Evolutionary conservation across 2,113 vertebrate species (phyloP).

Genomic region (Oxyruncus cristatus): DNA sequence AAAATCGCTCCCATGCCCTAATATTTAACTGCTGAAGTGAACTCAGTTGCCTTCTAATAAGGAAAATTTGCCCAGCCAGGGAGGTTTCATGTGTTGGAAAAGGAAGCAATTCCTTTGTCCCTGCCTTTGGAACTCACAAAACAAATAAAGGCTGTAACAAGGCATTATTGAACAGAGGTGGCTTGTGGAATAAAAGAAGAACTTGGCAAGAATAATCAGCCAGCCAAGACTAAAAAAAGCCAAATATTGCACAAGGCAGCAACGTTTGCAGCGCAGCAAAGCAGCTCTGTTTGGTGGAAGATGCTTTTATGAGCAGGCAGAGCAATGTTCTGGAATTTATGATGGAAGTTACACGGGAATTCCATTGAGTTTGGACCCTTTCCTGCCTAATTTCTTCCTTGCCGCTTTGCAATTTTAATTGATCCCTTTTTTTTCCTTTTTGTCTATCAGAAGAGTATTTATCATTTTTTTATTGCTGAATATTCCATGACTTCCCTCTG

Average conservation of each 20-base stretch:
- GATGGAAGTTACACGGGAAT: too few relatives aligned
- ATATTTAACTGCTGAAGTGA: background rate
- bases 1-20: background rate
- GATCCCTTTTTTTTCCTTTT: background rate
- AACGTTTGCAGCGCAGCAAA: too few relatives aligned
- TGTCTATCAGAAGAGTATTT: background rate
- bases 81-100: background rate
- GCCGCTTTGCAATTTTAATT: too few relatives aligned
- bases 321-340: too few relatives aligned
- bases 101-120: background rate
- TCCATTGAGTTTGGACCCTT: too few relatives aligned
- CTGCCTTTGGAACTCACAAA: background rate
- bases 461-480: background rate
- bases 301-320: too few relatives aligned
- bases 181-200: background rate
- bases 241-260: too few relatives aligned
- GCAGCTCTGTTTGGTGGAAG: too few relatives aligned
- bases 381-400: too few relatives aligned
- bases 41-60: background rate
- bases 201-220: background rate
- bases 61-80: background rate
- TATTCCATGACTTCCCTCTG: background rate
- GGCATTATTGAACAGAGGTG: too few relatives aligned
- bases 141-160: too few relatives aligned
- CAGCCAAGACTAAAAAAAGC: too few relatives aligned